Evolutionary conservation across 2,113 vertebrate species (phyloP), one percentile per base, ranked within the genome.

Genomic region (Zingel zingel): DNA sequence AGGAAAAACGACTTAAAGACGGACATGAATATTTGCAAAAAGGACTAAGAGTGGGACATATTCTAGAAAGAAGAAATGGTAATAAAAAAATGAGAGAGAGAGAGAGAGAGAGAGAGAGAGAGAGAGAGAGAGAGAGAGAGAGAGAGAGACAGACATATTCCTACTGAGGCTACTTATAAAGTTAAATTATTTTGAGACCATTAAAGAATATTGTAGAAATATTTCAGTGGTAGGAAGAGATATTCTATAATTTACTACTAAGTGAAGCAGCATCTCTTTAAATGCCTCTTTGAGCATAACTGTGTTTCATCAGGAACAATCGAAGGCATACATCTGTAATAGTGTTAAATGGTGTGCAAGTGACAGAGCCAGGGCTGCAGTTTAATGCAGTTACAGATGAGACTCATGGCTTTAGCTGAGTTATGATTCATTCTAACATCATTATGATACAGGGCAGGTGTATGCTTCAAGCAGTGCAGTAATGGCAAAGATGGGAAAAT

Each of bases 351-450:
- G 5, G 27, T 27, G 23, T 33, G 68, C 15, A 62, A 23, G 27
- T 62, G 25, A 71, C 56, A 54, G 63, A 64, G 36, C 45, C 51
- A 33, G 43, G 57, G 61, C 56, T 74, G 77, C 30, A 54, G 11
- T 53, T 47, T n/a, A 21, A 76, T 48, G 25, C 23, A 45, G 54
- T 36, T 3, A 9, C 30, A 63, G 45, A 36, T 65, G 58, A 70
- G 57, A 12, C 27, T 64, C 11, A 43, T 48, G 25, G 48, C 7
- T 33, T 30, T 14, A 48, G 23, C 27, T 62, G 61, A 3, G 39
- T 72, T 71, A 30, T 53, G 30, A 76, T 39, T 30, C 43, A 63
- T 64, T 7, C 54, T 36, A 6, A 54, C 16, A 43, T 56, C 13
- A 64, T 19, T 27, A 21, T 80, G 25, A 58, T 48, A 30, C 11